Evolutionary conservation across 2,113 vertebrate species (phyloP).

Genomic region (Motacilla alba): DNA sequence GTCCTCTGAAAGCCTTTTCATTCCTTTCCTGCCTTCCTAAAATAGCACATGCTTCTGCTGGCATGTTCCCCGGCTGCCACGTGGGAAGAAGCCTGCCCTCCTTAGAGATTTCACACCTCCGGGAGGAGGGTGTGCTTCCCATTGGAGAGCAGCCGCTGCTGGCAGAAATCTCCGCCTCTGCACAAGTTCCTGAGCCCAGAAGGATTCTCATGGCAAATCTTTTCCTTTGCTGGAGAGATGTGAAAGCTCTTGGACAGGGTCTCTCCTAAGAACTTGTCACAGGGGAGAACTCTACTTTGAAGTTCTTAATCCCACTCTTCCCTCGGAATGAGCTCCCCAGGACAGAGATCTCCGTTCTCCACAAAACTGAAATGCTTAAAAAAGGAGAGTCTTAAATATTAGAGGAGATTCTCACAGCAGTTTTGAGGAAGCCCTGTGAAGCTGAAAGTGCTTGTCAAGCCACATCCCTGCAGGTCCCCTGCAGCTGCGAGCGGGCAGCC

Average conservation of each 20-base stretch:
- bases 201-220: slow-evolving; percentile 52
- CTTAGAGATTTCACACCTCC: slow-evolving; percentile 46
- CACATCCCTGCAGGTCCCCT: rapidly evolving
- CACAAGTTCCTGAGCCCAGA: neutral
- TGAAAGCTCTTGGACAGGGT: slow-evolving; percentile 41
- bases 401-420: neutral
- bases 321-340: neutral
- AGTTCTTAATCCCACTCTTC: slow-evolving; percentile 51
- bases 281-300: slow-evolving; percentile 41
- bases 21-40: slow-evolving; percentile 24
- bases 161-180: slow-evolving; percentile 38
- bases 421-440: neutral
- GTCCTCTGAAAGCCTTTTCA: slow-evolving; percentile 19
- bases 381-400: neutral
- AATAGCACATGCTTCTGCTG: slow-evolving; percentile 37
- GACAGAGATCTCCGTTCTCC: neutral
- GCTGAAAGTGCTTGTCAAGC: neutral
- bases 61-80: slow-evolving; percentile 33
- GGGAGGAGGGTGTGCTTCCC: slow-evolving; percentile 20
- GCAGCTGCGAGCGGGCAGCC: neutral
- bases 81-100: slow-evolving; percentile 42
- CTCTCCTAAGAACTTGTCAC: slow-evolving; percentile 49
- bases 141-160: slow-evolving; percentile 11
- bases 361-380: neutral
- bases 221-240: slow-evolving; percentile 20